phyloP scores from a whole-genome alignment of 2,888 invertebrate genomes.

The Octonoba sinensis region DNA sequence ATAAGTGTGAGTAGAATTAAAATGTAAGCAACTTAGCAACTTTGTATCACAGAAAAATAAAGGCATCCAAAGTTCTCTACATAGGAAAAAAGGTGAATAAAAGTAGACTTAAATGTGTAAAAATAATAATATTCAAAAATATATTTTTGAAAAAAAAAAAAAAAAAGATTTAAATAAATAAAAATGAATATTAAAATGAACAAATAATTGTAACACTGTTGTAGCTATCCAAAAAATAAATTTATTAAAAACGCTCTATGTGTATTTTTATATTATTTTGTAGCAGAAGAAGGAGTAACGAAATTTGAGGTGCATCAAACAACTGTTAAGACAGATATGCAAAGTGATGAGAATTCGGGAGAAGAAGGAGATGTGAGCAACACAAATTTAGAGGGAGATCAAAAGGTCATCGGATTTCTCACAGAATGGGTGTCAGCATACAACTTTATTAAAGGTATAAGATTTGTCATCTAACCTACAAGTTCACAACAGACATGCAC shows the following conservation, averaged over 20 bases:
- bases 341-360: slow-evolving; percentile 69
- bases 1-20: too few relatives aligned
- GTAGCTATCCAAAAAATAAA: not conserved
- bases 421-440: slow-evolving; percentile 81
- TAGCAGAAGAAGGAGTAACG: slow-evolving; percentile 24
- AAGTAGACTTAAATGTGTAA: too few relatives aligned
- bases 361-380: slow-evolving; percentile 49
- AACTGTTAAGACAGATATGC: slow-evolving; percentile 70
- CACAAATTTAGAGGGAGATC: slow-evolving; percentile 46
- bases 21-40: too few relatives aligned
- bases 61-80: too few relatives aligned
- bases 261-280: not conserved
- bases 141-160: too few relatives aligned
- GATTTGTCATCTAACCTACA: not conserved
- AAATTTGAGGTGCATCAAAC: slow-evolving; percentile 44
- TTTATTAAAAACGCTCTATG: not conserved
- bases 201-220: too few relatives aligned
- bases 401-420: slow-evolving; percentile 76
- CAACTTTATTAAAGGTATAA: slow-evolving; percentile 77
- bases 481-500: not conserved
- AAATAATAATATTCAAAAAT: too few relatives aligned
- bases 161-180: too few relatives aligned
- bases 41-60: too few relatives aligned
- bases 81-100: too few relatives aligned
- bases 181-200: too few relatives aligned